A percentile compares a stretch with the other conserved stretches of the same genome.
Evolutionary conservation across 2,797 vertebrate genomes (phyloP).

Genomic region (Tokudaia tokunoshimensis): DNA sequence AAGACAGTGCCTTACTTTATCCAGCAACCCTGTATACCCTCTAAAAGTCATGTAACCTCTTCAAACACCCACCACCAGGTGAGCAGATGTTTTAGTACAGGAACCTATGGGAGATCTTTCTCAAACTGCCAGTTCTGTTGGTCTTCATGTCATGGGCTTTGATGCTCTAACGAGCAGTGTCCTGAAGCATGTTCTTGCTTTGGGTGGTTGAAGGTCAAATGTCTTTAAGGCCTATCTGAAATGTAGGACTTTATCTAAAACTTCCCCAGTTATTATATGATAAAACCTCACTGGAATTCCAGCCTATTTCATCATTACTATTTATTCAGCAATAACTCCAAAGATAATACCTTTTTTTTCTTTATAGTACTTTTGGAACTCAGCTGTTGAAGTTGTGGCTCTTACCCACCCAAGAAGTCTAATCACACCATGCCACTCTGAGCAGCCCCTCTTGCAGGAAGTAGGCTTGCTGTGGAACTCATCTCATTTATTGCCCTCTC

Average conservation of each 20-base stretch:
- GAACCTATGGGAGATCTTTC: not conserved
- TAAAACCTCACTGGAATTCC: not conserved
- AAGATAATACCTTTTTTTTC: not conserved
- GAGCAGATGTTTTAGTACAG: not conserved
- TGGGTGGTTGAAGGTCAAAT: conserved; percentile 3
- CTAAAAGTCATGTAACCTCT: not conserved
- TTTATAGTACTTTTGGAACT: not conserved
- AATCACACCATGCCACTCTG: not conserved
- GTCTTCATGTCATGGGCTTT: conserved; percentile 28
- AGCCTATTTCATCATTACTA: not conserved
- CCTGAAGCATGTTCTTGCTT: not conserved
- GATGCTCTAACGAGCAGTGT: not conserved
- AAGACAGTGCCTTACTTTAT: not conserved
- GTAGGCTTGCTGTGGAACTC: not conserved
- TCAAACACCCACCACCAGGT: not conserved
- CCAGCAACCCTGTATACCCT: not conserved
- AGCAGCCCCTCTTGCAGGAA: not conserved
- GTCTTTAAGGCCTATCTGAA: not conserved
- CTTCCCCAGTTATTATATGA: not conserved
- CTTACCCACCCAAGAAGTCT: not conserved
- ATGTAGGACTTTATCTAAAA: not conserved
- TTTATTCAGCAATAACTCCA: not conserved
- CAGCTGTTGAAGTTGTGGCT: not conserved
- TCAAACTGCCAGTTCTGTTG: not conserved
- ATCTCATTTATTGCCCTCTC: not conserved